These are phyloP conservation scores for Phalacrocorax brasilianus DNA, from an alignment of 2,113 vertebrate genomes.

Conservation along the genomic window DNA sequence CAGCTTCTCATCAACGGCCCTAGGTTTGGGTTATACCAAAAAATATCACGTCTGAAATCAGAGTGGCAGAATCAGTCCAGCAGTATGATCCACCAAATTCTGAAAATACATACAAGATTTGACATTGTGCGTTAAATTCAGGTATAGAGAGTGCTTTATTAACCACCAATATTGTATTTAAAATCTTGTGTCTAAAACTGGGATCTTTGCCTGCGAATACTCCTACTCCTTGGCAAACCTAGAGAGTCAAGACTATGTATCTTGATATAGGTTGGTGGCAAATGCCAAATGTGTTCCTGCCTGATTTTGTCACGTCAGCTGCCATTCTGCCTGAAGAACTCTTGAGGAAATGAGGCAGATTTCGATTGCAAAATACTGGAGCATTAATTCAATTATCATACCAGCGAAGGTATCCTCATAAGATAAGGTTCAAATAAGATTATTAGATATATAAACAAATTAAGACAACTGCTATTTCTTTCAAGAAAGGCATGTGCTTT, in stretches of 20 bases:
- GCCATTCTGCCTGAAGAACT: not conserved
- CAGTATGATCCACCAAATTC: not conserved
- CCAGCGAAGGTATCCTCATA: not conserved
- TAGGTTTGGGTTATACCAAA: not conserved
- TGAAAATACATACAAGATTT: not conserved
- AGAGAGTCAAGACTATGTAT: not conserved
- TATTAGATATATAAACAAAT: not conserved
- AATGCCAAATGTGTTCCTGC: slow-evolving; percentile 31
- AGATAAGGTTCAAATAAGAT: not conserved
- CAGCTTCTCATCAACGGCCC: not conserved
- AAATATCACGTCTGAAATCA: not conserved
- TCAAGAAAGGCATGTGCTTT: not conserved
- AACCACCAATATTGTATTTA: not conserved
- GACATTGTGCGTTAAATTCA: not conserved
- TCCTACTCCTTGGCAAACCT: slow-evolving; percentile 39
- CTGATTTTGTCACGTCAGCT: slow-evolving; percentile 28
- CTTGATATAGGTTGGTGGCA: slow-evolving; percentile 17
- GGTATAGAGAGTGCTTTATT: not conserved
- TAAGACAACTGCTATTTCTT: not conserved
- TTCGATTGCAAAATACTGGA: not conserved
- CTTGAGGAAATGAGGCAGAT: slow-evolving; percentile 3
- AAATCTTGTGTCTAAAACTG: not conserved
- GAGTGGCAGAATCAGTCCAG: not conserved
- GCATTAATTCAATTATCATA: not conserved
- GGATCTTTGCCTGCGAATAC: slow-evolving; percentile 3